Evolutionary conservation across 2,888 invertebrate genomes (phyloP), one percentile per base, ranked within the genome.

Genomic region (Oxystoma pomonae): DNA sequence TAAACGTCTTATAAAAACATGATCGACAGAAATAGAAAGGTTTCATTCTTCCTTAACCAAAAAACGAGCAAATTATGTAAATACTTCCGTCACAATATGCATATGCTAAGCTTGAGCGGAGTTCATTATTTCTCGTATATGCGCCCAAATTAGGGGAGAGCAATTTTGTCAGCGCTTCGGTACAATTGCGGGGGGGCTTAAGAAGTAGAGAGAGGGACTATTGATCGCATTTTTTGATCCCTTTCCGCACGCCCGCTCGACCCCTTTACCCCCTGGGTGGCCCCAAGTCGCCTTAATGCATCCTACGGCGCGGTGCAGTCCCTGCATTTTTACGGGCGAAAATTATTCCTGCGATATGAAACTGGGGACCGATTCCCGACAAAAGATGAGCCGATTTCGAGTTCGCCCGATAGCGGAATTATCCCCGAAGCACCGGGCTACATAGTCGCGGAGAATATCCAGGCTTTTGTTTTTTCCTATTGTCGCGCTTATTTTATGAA

Each of bases 161-260:
- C 73, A 79, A 77, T 78, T 79, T 80, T 77, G 80, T 77, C 80
- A 80, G 79, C 78, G 80, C 80, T 77, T 76, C 78, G 75, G 76
- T 77, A 78, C 79, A 78, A 78, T 78, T 79, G 81, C 79, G 78
- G 78, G 77, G 78, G 77, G 77, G 77, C 78, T 78, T 80, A 81
- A 80, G 80, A 80, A 80, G 78, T 74, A 77, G 75, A 74, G 72
- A 70, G 72, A 73, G 74, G 74, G 77, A 76, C 78, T 81, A 81
- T 81, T 80, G 81, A 81, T 81, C 81, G 81, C 78, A 80, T 80
- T 81, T 81, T 81, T 81, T 80, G 80, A 80, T 81, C 79, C 81
- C 78, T 76, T 78, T 65, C 63, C 63, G 55, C 62, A 57, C 68
- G 60, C 68, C 62, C 60, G 62, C 60, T 58, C 19, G 35, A 59